Percentiles rank a stretch among this genome's conserved stretches.
phyloP scores from a whole-genome alignment of 2,113 vertebrate species.

The Eudorcas thomsonii region DNA sequence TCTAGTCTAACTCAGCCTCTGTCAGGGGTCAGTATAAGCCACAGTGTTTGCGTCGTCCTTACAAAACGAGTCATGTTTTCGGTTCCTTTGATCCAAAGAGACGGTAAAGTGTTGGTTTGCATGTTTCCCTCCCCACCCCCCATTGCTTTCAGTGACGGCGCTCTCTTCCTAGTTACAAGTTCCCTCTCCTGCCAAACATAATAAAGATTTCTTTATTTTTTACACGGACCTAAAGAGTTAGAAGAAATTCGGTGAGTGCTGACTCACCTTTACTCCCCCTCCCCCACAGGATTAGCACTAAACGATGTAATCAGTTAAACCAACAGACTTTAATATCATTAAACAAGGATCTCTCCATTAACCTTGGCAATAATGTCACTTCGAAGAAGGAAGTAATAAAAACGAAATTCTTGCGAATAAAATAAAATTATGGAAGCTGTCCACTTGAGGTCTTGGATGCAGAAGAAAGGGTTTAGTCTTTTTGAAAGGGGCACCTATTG shows the following conservation, averaged over 20 bases:
- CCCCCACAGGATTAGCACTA: not conserved
- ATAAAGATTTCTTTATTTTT: slow-evolving; percentile 14
- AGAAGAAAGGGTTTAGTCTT: not conserved
- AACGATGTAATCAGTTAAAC: slow-evolving; percentile 13
- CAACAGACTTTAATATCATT: slow-evolving; percentile 20
- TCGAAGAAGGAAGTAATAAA: slow-evolving; percentile 49
- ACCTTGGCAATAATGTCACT: not conserved
- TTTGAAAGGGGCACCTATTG: slow-evolving; percentile 9
- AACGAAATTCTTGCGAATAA: slow-evolving; percentile 58
- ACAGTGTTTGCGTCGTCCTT: slow-evolving; percentile 1
- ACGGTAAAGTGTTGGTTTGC: slow-evolving; percentile 8
- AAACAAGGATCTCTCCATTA: slow-evolving; percentile 18
- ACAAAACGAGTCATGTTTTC: slow-evolving; percentile 22
- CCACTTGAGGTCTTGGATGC: not conserved
- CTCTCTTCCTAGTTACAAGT: not conserved
- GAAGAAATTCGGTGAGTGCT: not conserved
- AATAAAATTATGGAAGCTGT: slow-evolving; percentile 34
- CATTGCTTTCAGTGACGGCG: not conserved
- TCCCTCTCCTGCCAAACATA: not conserved
- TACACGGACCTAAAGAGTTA: not conserved
- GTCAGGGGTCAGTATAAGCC: not conserved
- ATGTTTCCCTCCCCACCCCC: not conserved
- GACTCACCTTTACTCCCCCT: not conserved
- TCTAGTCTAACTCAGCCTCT: not conserved
- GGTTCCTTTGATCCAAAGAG: not conserved